Conservation (phyloP, 2,113 vertebrate genomes). For the Zosterops japonicus region DNA sequence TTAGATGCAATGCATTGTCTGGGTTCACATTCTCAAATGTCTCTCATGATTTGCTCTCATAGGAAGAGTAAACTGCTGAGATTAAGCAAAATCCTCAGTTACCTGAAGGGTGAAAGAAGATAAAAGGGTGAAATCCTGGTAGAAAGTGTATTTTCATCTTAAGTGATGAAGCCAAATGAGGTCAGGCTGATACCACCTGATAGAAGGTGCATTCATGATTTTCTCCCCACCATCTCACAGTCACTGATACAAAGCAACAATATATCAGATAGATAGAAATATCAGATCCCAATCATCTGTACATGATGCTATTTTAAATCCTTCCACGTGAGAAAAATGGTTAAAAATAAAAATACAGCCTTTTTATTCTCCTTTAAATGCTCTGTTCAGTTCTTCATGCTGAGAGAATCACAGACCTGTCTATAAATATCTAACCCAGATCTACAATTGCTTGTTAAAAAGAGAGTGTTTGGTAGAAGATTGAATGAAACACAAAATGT, state of each 20-base stretch:
- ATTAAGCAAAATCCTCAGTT: not conserved
- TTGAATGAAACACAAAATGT: conserved; percentile 37
- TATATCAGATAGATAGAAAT: conserved; percentile 16
- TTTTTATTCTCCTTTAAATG: conserved; percentile 49
- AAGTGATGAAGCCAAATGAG: not conserved
- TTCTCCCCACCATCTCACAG: not conserved
- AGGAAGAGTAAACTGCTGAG: not conserved
- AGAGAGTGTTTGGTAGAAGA: conserved; percentile 43
- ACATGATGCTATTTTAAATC: conserved; percentile 49
- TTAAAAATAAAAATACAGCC: conserved; percentile 67
- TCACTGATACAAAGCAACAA: conserved; percentile 5
- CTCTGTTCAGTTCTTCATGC: conserved; percentile 56
- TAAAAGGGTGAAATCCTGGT: not conserved
- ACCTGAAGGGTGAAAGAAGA: not conserved
- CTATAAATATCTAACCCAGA: conserved; percentile 80
- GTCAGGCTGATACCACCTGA: not conserved
- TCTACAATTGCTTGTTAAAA: conserved; percentile 51
- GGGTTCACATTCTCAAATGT: not conserved
- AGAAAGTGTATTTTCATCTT: not conserved
- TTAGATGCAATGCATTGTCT: not conserved
- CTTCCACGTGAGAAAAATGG: conserved; percentile 46
- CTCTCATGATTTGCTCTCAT: not conserved
- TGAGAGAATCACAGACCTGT: conserved; percentile 54
- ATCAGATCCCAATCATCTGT: conserved; percentile 9
- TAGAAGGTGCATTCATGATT: conserved; percentile 3